A percentile compares a stretch with the other conserved stretches of the same genome.
These are phyloP conservation scores for Linyphia triangularis DNA, from an alignment of 2,888 invertebrate genomes.

Conservation along the genomic window DNA sequence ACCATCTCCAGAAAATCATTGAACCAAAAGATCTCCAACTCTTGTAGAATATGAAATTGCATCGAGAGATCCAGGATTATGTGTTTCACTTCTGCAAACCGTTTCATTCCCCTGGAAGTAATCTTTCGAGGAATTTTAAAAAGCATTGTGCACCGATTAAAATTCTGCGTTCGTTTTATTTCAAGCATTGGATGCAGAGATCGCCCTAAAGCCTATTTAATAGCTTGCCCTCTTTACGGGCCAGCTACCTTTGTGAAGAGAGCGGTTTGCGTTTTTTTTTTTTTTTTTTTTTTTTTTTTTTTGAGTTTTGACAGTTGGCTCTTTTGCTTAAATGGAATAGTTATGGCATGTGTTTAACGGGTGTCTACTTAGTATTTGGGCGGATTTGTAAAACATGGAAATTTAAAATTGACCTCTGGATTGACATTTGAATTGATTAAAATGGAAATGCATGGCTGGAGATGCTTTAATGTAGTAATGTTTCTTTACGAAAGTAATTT, in stretches of 20 bases:
- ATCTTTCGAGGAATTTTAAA: slow-evolving; percentile 48
- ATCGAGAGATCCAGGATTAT: neutral
- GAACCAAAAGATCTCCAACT: slow-evolving; percentile 8
- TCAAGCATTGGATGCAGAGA: neutral
- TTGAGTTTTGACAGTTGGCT: neutral
- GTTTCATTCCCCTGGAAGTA: neutral
- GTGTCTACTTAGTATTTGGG: neutral
- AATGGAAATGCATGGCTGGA: neutral
- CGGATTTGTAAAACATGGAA: too few relatives aligned
- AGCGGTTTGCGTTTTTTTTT: too few relatives aligned
- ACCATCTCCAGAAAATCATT: slow-evolving; percentile 6
- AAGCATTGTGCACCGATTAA: slow-evolving; percentile 53
- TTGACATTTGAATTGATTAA: neutral
- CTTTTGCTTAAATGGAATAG: neutral
- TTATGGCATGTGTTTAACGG: neutral
- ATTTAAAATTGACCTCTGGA: neutral
- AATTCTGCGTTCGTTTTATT: slow-evolving; percentile 52
- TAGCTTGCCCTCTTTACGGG: slow-evolving; percentile 66
- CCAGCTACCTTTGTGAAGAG: slow-evolving; percentile 65
- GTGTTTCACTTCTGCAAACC: neutral
- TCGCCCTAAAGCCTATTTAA: slow-evolving; percentile 13
- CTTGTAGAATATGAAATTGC: too few relatives aligned
- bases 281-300: slow-evolving; percentile 1
- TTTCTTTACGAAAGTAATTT: too few relatives aligned
- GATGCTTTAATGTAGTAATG: too few relatives aligned